phyloP scores from a whole-genome alignment of 1,140 invertebrate species.

The Adoxophyes honmai region DNA sequence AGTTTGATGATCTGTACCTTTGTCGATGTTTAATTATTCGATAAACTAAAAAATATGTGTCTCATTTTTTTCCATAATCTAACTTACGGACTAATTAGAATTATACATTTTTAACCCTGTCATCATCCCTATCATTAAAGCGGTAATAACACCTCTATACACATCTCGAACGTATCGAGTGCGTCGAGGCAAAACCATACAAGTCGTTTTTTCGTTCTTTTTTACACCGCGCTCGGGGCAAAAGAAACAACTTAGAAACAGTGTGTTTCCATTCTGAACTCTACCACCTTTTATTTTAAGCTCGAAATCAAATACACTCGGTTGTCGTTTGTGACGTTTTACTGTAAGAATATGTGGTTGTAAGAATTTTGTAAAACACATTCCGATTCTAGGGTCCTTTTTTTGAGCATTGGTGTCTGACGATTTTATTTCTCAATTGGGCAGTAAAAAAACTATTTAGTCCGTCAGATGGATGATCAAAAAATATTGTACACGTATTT shows the following conservation, averaged over 20 bases:
- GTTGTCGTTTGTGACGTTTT: not conserved
- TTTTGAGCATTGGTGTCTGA: not conserved
- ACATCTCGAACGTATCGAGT: constrained; percentile 23
- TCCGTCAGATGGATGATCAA: no score
- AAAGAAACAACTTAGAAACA: not conserved
- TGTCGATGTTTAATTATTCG: no score
- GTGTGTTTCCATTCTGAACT: not conserved
- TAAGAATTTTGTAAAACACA: constrained; percentile 21
- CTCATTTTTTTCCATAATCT: no score
- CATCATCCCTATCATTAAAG: no score
- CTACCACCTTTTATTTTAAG: not conserved
- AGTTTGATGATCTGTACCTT: no score
- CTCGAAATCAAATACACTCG: not conserved
- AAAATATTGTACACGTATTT: no score
- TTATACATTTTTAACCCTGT: no score
- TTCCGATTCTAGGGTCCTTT: constrained; percentile 11
- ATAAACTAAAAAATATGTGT: no score
- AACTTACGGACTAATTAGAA: no score
- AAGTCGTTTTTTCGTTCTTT: constrained; percentile 6
- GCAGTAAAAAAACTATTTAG: no score
- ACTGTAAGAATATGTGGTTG: not conserved
- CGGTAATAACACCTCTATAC: constrained; percentile 28
- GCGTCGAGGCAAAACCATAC: constrained; percentile 13
- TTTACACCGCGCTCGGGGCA: not conserved
- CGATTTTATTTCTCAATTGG: constrained; percentile 12